These are phyloP conservation scores for Adelosebastes latens DNA, from an alignment of 2,797 vertebrate genomes.

Conservation along the genomic window DNA sequence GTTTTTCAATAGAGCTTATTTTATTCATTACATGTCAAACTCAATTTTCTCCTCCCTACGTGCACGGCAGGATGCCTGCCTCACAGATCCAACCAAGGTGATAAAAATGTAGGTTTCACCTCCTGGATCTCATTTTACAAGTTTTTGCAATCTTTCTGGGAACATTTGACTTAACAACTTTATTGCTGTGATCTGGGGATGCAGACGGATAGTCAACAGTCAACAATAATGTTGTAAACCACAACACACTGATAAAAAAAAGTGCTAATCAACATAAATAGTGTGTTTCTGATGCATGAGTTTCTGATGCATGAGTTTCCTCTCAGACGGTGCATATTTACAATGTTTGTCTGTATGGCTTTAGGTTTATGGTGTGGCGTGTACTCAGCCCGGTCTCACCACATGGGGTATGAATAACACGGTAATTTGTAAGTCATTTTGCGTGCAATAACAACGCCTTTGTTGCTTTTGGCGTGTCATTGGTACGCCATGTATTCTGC, in stretches of 20 bases:
- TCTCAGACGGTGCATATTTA: neutral
- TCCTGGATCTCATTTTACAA: neutral
- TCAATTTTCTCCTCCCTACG: neutral
- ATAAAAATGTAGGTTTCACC: neutral
- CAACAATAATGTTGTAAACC: neutral
- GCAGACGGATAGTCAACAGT: neutral
- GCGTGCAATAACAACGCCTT: too few relatives aligned
- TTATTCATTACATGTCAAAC: conserved; percentile 22
- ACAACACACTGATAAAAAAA: neutral
- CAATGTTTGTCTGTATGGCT: neutral
- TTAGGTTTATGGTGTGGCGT: neutral
- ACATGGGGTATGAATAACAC: too few relatives aligned
- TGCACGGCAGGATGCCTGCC: neutral
- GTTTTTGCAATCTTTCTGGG: neutral
- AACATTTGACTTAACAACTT: neutral
- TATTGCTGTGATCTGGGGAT: neutral
- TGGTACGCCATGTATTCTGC: too few relatives aligned
- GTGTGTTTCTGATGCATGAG: neutral
- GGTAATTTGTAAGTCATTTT: too few relatives aligned
- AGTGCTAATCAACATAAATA: neutral
- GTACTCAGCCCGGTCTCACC: neutral
- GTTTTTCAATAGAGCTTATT: conserved; percentile 13
- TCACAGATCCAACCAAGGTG: neutral
- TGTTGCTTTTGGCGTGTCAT: too few relatives aligned
- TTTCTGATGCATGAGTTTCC: neutral